Evolutionary conservation across 2,888 invertebrate genomes (phyloP), one percentile per base, ranked within the genome.

Genomic region (Graphium colonna): DNA sequence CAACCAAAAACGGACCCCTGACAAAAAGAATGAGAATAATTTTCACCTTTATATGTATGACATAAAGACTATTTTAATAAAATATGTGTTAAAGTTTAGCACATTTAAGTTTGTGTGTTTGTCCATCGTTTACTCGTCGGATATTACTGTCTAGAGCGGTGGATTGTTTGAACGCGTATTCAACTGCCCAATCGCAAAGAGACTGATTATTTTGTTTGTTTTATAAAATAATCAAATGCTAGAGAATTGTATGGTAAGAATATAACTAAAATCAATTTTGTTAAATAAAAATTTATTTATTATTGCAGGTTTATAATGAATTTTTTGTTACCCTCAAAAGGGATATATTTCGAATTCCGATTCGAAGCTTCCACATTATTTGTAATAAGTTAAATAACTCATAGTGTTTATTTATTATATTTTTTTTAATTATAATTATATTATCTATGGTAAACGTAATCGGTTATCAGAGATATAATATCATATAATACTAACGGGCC

Each of bases 111-210:
- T 73, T 60, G 74, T 60, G 21, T 55, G 56, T 65, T 68, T 73
- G 71, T 75, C 72, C 65, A 69, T 67, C 70, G 79, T 82, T 81
- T 82, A 77, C 78, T 68, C 75, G 75, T 74, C 67, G 76, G 82
- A 82, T 82, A 82, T 82, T 79, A 79, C 75, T 74, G 59, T 67
- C 68, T 68, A 68, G 68, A 77, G 77, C 72, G 73, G 69, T 60
- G 71, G 62, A 65, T 65, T 81, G 78, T 81, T 82, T 79, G 79
- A 68, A 53, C 31, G 31, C n/a, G 10, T 39, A 44, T 40, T 31
- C 48, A 17, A 43, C 39, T 49, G 50, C 16, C 18, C 31, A 45
- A 45, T 45, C 21, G 4, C 17, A 41, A 26, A 45, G 26, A 13
- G 44, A 52, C 12, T 15, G 46, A 52, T 52, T 52, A 41, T n/a